Percentiles rank a stretch among this genome's conserved stretches.
These are phyloP conservation scores for Drosophila atripex DNA, from an alignment of 2,888 invertebrate genomes.

Conservation along the genomic window DNA sequence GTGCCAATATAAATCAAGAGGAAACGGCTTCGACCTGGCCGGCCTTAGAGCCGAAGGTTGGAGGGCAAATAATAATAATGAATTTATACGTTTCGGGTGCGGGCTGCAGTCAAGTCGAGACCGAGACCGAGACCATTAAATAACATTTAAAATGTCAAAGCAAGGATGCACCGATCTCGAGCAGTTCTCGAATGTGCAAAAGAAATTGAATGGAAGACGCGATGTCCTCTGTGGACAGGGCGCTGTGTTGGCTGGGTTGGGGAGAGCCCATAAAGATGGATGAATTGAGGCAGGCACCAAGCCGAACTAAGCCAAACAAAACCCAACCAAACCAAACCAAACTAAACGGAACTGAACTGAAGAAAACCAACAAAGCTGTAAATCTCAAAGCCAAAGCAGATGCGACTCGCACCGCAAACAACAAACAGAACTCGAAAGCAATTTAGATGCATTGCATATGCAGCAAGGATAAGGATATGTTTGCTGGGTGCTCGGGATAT, in stretches of 20 bases:
- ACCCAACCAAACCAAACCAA: background rate
- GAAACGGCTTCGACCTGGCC: slow-evolving; percentile 48
- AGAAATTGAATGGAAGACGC: slow-evolving; percentile 70
- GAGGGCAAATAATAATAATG: slow-evolving; percentile 64
- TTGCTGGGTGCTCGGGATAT: slow-evolving; percentile 3
- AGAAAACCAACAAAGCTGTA: slow-evolving; percentile 40
- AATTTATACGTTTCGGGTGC: slow-evolving; percentile 52
- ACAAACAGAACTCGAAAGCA: slow-evolving; percentile 75
- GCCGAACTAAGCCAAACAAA: slow-evolving; percentile 3
- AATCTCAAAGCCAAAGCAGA: slow-evolving; percentile 58
- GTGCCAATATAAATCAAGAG: slow-evolving; percentile 70
- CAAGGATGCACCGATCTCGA: slow-evolving; percentile 16
- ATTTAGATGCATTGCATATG: slow-evolving; percentile 59
- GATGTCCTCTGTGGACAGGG: background rate
- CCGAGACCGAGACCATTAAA: slow-evolving; percentile 69
- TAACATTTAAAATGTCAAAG: slow-evolving; percentile 74
- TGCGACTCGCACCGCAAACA: slow-evolving; percentile 66
- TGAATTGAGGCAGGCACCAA: slow-evolving; percentile 18
- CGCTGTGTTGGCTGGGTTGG: background rate
- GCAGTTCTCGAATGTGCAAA: slow-evolving; percentile 62
- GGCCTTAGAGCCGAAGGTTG: background rate
- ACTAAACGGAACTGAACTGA: background rate
- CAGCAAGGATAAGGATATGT: slow-evolving; percentile 33
- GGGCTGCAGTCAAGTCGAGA: slow-evolving; percentile 18
- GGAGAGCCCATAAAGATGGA: slow-evolving; percentile 4